phyloP scores from a whole-genome alignment of 2,888 invertebrate genomes.

The Rosalia funebris region DNA sequence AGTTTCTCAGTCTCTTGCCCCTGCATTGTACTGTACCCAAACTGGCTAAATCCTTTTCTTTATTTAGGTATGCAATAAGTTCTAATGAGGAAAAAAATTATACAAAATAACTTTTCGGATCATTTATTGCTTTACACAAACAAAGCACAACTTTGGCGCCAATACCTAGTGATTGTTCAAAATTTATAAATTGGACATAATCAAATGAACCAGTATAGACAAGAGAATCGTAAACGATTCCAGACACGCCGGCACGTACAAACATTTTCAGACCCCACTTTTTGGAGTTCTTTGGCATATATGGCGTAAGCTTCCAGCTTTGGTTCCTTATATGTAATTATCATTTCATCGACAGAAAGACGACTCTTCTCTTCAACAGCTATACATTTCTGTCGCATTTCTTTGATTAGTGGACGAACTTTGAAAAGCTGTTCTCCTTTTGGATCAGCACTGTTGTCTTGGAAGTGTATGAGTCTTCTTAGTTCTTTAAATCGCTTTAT shows the following conservation, averaged over 20 bases:
- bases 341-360: neutral
- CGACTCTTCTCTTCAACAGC: neutral
- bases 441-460: constrained; percentile 25
- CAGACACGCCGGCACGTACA: constrained; percentile 1
- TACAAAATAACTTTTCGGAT: neutral
- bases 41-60: neutral
- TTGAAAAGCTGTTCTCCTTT: constrained; percentile 31
- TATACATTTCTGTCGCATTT: constrained; percentile 8
- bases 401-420: constrained; percentile 27
- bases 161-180: too few species aligned
- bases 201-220: neutral
- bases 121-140: too few species aligned
- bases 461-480: constrained; percentile 22
- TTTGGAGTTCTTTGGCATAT: constrained; percentile 19
- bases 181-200: too few species aligned
- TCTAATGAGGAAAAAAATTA: neutral
- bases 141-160: too few species aligned
- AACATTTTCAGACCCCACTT: constrained; percentile 44
- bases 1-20: neutral
- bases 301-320: constrained; percentile 15
- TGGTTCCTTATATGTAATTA: constrained; percentile 26
- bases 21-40: neutral
- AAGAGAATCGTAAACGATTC: neutral
- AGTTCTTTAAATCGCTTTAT: constrained; percentile 30
- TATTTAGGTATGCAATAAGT: neutral